Base-by-base conservation (phyloP, 2,888 invertebrate species). In the Eupithecia insigniata region DNA sequence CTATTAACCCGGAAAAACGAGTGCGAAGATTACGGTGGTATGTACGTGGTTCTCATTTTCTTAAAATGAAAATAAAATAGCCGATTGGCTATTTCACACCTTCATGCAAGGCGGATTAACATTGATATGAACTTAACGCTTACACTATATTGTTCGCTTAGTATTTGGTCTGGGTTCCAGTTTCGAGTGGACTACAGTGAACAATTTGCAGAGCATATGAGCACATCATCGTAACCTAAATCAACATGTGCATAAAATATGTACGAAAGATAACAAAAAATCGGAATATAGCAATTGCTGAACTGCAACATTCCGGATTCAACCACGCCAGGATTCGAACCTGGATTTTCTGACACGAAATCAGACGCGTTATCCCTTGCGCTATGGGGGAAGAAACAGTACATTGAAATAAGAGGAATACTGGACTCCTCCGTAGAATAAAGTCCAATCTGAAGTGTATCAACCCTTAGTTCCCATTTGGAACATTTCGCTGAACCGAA, bases 151-250 rank as follows among this genome's bases (percentile, higher is more conserved):
- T 36, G 12, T 36, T 14, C 36, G 36, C 12, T 36, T 36, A 36
- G 12, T 14, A 36, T 36, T 36, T 36, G 36, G 36, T 36, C 2
- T 2, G 36, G 14, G 36, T 36, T 34, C 0, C 10, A 34, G 34
- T 34, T 34, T 34, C 34, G 1, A 34, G 34, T 8, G 12, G 36
- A 39, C 16, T 39, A 39, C 18, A 5, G 46, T n/a, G 8, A n/a
- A 46, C 46, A n/a, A 46, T n/a, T 43, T 46, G 46, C 46, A n/a
- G 46, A 46, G 46, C n/a, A 46, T n/a, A n/a, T 46, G n/a, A n/a
- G 7, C 18, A 46, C n/a, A 18, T 3, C 46, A 46, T 46, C n/a
- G 18, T 46, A n/a, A 46, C 16, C 16, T 18, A 43, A 5, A 18
- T n/a, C 18, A 46, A 39, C 16, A 7, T 7, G 1, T 46, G n/a